A percentile compares a stretch with the other conserved stretches of the same genome.
These are phyloP conservation scores for Leptopilina clavipes DNA, from an alignment of 1,140 invertebrate genomes.

Conservation along the genomic window DNA sequence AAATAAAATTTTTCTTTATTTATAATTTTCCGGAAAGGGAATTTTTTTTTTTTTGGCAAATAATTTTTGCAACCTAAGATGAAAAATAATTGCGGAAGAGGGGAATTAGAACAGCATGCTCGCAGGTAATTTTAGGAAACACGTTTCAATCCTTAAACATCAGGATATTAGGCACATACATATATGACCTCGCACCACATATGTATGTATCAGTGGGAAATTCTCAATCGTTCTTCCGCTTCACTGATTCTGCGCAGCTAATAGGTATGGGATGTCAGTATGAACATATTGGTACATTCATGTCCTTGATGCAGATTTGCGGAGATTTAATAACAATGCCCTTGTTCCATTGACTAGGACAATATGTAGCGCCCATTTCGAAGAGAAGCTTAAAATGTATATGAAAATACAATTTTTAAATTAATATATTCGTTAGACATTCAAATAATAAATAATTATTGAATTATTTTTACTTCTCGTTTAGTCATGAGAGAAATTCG, in stretches of 20 bases:
- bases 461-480: too few species aligned
- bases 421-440: too few species aligned
- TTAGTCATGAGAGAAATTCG: too few species aligned
- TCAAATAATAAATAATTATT: too few species aligned
- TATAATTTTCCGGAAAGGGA: background rate
- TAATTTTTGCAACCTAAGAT: background rate
- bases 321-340: slow-evolving; percentile 27
- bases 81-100: background rate
- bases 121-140: slow-evolving; percentile 2
- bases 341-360: background rate
- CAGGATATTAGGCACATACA: background rate
- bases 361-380: background rate
- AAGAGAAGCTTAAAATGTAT: background rate
- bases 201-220: slow-evolving; percentile 12
- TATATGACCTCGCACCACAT: slow-evolving; percentile 7
- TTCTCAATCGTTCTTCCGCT: slow-evolving; percentile 27
- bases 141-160: background rate
- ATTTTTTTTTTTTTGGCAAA: background rate
- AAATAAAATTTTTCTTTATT: too few species aligned
- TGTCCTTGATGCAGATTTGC: slow-evolving; percentile 14
- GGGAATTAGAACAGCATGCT: too few species aligned
- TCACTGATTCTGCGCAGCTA: slow-evolving; percentile 27
- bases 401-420: too few species aligned
- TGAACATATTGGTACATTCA: slow-evolving; percentile 13
- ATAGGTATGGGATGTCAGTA: slow-evolving; percentile 3